phyloP scores from a whole-genome alignment of 2,113 vertebrate species.

The Takifugu bimaculatus region DNA sequence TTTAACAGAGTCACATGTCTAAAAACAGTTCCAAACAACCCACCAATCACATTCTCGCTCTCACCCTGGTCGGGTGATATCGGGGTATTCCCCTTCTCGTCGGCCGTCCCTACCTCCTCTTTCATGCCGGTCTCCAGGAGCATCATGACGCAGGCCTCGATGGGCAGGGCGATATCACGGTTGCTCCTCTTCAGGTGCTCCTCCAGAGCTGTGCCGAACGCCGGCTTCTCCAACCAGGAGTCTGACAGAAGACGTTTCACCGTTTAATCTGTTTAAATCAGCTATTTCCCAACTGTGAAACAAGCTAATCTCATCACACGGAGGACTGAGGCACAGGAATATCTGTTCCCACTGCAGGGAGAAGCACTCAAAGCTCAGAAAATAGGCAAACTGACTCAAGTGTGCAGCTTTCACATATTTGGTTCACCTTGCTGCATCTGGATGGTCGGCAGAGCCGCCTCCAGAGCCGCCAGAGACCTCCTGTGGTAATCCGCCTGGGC shows the following conservation, averaged over 20 bases:
- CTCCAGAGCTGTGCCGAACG: constrained; percentile 88
- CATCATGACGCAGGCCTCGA: constrained; percentile 98
- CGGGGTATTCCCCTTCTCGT: not conserved
- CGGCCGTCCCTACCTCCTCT: constrained; percentile 81
- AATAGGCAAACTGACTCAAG: too few species aligned
- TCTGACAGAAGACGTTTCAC: constrained; percentile 66
- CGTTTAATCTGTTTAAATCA: not conserved
- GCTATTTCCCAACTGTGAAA: not conserved
- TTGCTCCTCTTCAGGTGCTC: constrained; percentile 92
- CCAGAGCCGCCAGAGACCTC: constrained; percentile 91
- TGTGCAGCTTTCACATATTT: not conserved
- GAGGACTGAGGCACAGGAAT: not conserved
- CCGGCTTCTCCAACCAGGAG: constrained; percentile 94
- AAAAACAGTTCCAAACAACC: not conserved
- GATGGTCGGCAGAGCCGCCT: constrained; percentile 89
- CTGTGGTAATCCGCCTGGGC: constrained; percentile 98
- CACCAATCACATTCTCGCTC: too few species aligned
- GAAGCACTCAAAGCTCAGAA: too few species aligned
- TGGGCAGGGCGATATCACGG: constrained; percentile 88
- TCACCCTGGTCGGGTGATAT: too few species aligned
- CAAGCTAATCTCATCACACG: not conserved
- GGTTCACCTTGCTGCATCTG: constrained; percentile 89
- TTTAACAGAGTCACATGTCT: constrained; percentile 10
- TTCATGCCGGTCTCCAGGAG: constrained; percentile 96
- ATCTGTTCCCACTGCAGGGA: too few species aligned